Percentiles rank a stretch among this genome's conserved stretches.
phyloP scores from a whole-genome alignment of 2,113 vertebrate species.

The Semnornis frantzii region DNA sequence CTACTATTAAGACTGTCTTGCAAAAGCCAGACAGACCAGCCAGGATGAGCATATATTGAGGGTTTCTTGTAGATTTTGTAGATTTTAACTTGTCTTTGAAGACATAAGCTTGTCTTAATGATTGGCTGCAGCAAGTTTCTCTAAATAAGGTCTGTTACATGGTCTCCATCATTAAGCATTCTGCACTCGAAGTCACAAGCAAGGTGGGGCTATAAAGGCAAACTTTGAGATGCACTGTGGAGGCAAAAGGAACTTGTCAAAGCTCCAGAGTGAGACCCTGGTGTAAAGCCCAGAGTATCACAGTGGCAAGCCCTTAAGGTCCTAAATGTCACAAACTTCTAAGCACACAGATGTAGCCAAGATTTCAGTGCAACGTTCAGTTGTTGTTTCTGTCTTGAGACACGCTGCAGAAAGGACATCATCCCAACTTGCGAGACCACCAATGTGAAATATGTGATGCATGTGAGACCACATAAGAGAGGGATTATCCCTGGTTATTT shows the following conservation, averaged over 20 bases:
- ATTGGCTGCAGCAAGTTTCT: background rate
- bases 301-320: background rate
- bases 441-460: background rate
- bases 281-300: background rate
- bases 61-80: background rate
- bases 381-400: background rate
- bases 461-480: accelerated
- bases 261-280: background rate
- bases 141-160: background rate
- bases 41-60: background rate
- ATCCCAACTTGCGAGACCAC: background rate
- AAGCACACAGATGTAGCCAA: background rate
- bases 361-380: background rate
- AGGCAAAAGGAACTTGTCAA: background rate
- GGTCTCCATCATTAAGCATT: background rate
- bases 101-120: background rate
- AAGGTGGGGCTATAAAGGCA: background rate
- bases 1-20: background rate
- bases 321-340: background rate
- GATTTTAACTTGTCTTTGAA: background rate
- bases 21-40: background rate
- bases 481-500: background rate
- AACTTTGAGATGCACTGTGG: background rate
- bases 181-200: background rate
- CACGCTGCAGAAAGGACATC: background rate